A percentile compares a stretch with the other conserved stretches of the same genome.
phyloP scores from a whole-genome alignment of 2,113 vertebrate genomes.

The Barbus barbus region DNA sequence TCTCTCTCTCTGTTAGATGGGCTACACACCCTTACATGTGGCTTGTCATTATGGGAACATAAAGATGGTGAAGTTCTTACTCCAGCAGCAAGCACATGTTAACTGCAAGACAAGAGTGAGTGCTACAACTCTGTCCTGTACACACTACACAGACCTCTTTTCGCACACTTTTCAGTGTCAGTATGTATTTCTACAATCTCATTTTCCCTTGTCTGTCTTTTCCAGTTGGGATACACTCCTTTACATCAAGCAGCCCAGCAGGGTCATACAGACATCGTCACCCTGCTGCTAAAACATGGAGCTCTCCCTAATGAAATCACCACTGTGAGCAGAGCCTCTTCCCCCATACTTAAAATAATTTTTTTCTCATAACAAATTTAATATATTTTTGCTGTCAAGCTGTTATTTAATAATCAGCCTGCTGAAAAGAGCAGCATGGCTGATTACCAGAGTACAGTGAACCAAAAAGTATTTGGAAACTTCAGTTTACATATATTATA shows the following conservation, averaged over 20 bases:
- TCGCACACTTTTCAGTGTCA: background rate
- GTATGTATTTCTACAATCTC: background rate
- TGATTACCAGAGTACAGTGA: too few relatives aligned
- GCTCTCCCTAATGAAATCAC: slow-evolving; percentile 92
- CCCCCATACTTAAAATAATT: background rate
- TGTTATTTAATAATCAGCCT: background rate
- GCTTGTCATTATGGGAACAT: slow-evolving; percentile 98
- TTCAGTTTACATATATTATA: too few relatives aligned
- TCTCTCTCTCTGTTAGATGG: slow-evolving; percentile 81
- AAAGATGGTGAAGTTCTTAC: slow-evolving; percentile 95
- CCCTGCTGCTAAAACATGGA: slow-evolving; percentile 87
- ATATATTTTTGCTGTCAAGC: background rate
- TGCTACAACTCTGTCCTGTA: background rate
- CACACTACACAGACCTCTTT: background rate
- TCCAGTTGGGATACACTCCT: slow-evolving; percentile 91
- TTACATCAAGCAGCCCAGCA: slow-evolving; percentile 96
- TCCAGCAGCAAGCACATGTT: slow-evolving; percentile 91
- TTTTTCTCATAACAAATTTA: background rate
- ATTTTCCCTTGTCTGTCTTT: background rate
- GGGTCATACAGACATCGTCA: slow-evolving; percentile 94
- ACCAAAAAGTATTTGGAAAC: too few relatives aligned
- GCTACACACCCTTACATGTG: slow-evolving; percentile 93
- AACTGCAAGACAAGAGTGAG: slow-evolving; percentile 94
- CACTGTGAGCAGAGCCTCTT: slow-evolving; percentile 73
- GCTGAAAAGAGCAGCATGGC: background rate